Base-by-base conservation (phyloP, 2,888 invertebrate species). In the Caenorhabditis sp. region DNA sequence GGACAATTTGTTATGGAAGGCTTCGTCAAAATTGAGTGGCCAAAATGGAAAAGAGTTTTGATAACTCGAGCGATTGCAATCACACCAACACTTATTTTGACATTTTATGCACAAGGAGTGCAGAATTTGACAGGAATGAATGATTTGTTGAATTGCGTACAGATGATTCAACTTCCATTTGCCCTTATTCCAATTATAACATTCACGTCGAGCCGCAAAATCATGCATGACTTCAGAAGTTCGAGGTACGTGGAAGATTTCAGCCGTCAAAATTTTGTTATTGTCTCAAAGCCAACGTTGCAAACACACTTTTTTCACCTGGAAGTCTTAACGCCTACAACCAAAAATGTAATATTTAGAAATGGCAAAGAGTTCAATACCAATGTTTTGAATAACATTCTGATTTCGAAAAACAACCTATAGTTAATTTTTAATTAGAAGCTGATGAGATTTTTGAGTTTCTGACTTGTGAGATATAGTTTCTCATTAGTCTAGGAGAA, bases 201-300 rank as follows among this genome's bases (percentile, higher is more conserved):
- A 0, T 94, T 95, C 87, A 94, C 94, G 0, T 93, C 93, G 66
- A 92, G 92, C 80, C 88, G 89, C 2, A 90, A 91, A 57, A 92
- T 95, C 57, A 95, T 95, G 94, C 93, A 93, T 43, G 92, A 93
- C 83, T 95, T 94, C 88, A 91, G 91, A 38, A 94, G 93, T 89
- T 93, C 93, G 89, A 82, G 91, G 93, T 93, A 58, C 61, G 62
- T n/a, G n/a, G n/a, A n/a, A n/a, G n/a, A n/a, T n/a, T n/a, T n/a
- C n/a, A n/a, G n/a, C n/a, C n/a, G n/a, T n/a, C n/a, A n/a, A n/a
- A n/a, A n/a, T n/a, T n/a, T n/a, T n/a, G n/a, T n/a, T n/a, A n/a
- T n/a, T n/a, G n/a, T n/a, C n/a, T n/a, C n/a, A n/a, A n/a, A n/a
- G n/a, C n/a, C n/a, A n/a, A n/a, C n/a, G n/a, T n/a, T n/a, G n/a